These are phyloP conservation scores for Tauraco erythrolophus DNA, from an alignment of 2,113 vertebrate species.

Conservation along the genomic window DNA sequence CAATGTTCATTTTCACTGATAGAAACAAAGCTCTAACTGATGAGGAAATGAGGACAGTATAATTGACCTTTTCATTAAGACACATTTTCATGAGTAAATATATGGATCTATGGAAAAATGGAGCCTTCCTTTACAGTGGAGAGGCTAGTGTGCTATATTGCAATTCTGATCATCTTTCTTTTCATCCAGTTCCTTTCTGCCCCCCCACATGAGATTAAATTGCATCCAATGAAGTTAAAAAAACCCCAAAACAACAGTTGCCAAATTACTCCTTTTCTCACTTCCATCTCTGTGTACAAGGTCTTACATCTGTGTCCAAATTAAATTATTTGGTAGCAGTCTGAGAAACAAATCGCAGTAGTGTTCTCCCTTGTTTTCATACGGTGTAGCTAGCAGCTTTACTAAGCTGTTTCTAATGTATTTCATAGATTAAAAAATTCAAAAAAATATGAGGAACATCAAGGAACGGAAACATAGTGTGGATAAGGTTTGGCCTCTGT, in stretches of 20 bases:
- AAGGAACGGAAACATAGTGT: slow-evolving; percentile 24
- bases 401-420: neutral
- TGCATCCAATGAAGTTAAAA: neutral
- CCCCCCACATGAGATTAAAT: neutral
- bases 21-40: neutral
- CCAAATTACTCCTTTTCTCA: neutral
- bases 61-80: neutral
- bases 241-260: neutral
- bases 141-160: neutral
- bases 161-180: neutral
- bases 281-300: neutral
- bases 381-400: neutral
- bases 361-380: neutral
- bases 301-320: neutral
- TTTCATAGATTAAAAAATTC: neutral
- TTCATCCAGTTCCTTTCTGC: neutral
- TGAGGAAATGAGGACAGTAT: neutral
- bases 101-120: neutral
- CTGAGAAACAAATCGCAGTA: neutral
- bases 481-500: neutral
- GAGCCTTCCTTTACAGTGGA: neutral
- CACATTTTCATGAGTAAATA: neutral
- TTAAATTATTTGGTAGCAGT: neutral
- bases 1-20: neutral
- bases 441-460: neutral